Evolutionary conservation across 2,888 invertebrate species (phyloP).

Genomic region (Pristionchus exspectatus): DNA sequence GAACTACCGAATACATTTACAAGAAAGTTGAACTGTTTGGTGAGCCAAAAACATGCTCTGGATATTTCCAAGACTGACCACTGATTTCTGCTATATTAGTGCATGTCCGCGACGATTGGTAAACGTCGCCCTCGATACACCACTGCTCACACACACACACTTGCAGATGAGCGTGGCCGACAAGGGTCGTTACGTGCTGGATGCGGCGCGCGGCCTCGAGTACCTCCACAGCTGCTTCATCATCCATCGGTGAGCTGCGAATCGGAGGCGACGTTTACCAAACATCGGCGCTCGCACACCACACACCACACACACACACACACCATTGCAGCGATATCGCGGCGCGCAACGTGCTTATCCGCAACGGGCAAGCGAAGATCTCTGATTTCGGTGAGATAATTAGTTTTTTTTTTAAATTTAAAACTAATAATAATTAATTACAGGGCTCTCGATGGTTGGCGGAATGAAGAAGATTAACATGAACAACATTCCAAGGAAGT

Average conservation of each 20-base stretch:
- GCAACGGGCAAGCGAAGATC: conserved; percentile 46
- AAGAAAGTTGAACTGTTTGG: no score
- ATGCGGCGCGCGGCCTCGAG: conserved; percentile 29
- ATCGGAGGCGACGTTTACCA: not conserved
- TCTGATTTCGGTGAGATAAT: conserved; percentile 39
- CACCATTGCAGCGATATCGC: conserved; percentile 51
- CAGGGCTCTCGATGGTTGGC: conserved; percentile 41
- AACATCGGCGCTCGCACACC: not conserved
- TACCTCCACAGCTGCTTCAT: conserved; percentile 45
- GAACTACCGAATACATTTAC: no score
- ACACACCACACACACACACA: not conserved
- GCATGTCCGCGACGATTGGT: not conserved
- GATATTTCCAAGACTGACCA: no score
- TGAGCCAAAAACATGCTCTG: no score
- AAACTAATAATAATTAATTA: not conserved
- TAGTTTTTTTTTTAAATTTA: not conserved
- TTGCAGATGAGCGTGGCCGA: conserved; percentile 13
- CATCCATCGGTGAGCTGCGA: conserved; percentile 26
- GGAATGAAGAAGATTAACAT: not conserved
- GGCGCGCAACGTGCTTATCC: conserved; percentile 38
- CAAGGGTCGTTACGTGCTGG: not conserved
- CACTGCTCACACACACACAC: not conserved
- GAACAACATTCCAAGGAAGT: conserved; percentile 28
- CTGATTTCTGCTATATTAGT: no score
- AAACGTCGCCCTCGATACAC: not conserved